phyloP scores from a whole-genome alignment of 2,888 invertebrate genomes.

The Sinohyriopsis cumingii region DNA sequence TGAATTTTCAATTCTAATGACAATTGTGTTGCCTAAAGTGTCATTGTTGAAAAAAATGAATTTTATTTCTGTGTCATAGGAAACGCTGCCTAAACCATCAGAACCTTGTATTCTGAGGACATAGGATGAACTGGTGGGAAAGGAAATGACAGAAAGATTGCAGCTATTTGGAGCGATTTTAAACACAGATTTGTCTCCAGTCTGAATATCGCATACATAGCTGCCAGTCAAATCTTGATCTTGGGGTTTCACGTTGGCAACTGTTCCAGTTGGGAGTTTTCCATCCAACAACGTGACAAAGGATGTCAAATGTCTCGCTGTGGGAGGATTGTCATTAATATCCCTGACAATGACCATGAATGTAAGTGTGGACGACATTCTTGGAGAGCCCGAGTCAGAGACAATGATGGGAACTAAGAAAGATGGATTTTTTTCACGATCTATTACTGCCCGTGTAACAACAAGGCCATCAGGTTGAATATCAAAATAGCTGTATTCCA shows the following conservation, averaged over 20 bases:
- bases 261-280: constrained; percentile 80
- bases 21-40: constrained; percentile 88
- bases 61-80: constrained; percentile 88
- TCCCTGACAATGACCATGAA: constrained; percentile 83
- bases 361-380: constrained; percentile 86
- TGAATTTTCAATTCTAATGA: constrained; percentile 83
- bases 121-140: constrained; percentile 47
- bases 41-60: constrained; percentile 85
- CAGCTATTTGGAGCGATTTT: constrained; percentile 84
- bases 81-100: constrained; percentile 89
- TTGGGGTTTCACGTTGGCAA: constrained; percentile 93
- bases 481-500: constrained; percentile 82
- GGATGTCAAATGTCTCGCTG: constrained; percentile 84
- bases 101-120: constrained; percentile 87
- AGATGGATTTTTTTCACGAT: constrained; percentile 85
- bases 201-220: constrained; percentile 82
- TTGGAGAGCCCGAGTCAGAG: constrained; percentile 82
- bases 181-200: constrained; percentile 70
- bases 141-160: constrained; percentile 80
- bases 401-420: constrained; percentile 86
- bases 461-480: constrained; percentile 86
- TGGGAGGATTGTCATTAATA: constrained; percentile 92
- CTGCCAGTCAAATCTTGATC: constrained; percentile 93
- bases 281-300: constrained; percentile 80
- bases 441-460: constrained; percentile 84